A percentile compares a stretch with the other conserved stretches of the same genome.
phyloP scores from a whole-genome alignment of 2,888 invertebrate species.

The Julus scanicus region DNA sequence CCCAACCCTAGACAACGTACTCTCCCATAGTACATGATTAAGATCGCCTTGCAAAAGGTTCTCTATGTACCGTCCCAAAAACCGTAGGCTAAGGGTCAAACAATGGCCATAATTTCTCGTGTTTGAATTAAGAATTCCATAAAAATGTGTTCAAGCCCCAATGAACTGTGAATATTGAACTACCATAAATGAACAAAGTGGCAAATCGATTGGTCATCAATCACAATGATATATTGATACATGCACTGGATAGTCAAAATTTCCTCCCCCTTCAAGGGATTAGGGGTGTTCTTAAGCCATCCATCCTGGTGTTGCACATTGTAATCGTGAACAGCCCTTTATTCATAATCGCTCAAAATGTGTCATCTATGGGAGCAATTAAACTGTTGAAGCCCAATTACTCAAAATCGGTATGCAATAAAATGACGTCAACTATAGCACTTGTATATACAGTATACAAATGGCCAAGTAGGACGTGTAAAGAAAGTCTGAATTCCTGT shows the following conservation, averaged over 20 bases:
- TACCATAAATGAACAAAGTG: neutral
- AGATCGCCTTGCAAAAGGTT: neutral
- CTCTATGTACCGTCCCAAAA: neutral
- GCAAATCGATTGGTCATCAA: neutral
- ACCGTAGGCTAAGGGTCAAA: neutral
- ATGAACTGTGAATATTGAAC: neutral
- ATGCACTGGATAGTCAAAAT: neutral
- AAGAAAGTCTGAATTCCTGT: too few relatives aligned
- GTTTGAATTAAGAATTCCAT: neutral
- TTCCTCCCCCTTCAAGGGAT: neutral
- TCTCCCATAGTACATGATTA: neutral
- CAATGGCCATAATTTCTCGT: neutral
- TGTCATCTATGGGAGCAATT: neutral
- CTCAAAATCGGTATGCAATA: too few relatives aligned
- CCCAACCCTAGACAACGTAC: neutral
- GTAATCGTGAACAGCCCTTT: neutral
- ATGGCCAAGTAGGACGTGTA: too few relatives aligned
- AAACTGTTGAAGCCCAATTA: neutral
- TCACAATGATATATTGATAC: neutral
- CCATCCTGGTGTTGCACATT: neutral
- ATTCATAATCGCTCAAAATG: neutral
- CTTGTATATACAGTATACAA: too few relatives aligned
- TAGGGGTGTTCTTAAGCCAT: neutral
- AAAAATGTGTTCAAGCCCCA: neutral
- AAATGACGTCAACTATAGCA: too few relatives aligned